A percentile compares a stretch with the other conserved stretches of the same genome.
Evolutionary conservation across 2,113 vertebrate genomes (phyloP).

Genomic region (Nothobranchius kuhntae): DNA sequence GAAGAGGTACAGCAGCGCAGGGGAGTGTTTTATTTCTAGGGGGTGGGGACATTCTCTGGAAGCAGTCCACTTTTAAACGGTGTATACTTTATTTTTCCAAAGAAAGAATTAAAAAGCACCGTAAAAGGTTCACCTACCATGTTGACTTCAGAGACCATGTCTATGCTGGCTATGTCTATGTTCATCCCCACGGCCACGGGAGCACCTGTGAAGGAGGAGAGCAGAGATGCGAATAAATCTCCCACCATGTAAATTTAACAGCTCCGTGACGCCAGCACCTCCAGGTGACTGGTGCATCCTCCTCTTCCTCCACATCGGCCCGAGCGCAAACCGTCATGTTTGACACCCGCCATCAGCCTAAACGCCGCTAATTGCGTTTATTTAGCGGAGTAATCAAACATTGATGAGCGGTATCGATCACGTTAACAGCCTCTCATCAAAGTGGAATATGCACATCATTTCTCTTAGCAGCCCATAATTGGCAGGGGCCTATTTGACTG

Average conservation of each 20-base stretch:
- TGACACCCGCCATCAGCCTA: constrained; percentile 27
- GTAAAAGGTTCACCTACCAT: constrained; percentile 88
- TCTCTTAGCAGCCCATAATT: constrained; percentile 44
- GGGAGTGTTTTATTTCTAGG: not conserved
- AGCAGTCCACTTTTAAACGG: too few species aligned
- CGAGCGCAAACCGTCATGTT: constrained; percentile 12
- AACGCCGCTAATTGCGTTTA: constrained; percentile 44
- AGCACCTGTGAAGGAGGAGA: constrained; percentile 85
- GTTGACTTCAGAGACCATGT: constrained; percentile 99
- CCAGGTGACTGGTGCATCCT: constrained; percentile 54
- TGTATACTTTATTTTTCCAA: too few species aligned
- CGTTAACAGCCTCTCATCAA: constrained; percentile 49
- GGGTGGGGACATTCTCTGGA: constrained; percentile 2
- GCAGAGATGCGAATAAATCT: constrained; percentile 35
- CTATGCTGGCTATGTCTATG: constrained; percentile 98
- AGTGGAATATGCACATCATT: constrained; percentile 48
- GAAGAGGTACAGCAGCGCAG: not conserved
- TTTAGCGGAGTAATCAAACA: constrained; percentile 53
- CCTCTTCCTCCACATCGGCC: constrained; percentile 2
- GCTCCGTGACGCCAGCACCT: constrained; percentile 72
- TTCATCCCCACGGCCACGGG: constrained; percentile 98
- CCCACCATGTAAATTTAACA: constrained; percentile 66
- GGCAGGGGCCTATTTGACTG: constrained; percentile 52
- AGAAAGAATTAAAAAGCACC: not conserved
- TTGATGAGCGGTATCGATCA: constrained; percentile 58